These are phyloP conservation scores for Urocyon cinereoargenteus DNA, from an alignment of 2,797 vertebrate species.

Conservation along the genomic window DNA sequence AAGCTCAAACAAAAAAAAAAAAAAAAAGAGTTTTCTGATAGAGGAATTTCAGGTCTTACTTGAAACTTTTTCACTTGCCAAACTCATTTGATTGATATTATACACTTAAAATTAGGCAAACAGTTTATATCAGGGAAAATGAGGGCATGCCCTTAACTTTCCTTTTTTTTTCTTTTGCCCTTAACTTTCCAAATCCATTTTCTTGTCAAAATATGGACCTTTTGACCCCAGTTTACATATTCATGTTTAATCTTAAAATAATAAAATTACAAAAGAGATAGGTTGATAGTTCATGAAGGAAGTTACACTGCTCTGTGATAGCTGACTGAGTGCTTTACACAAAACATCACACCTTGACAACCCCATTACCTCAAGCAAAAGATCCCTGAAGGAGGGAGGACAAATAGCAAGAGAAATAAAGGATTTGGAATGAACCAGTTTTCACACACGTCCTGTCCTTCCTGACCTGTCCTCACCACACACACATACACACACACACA, in stretches of 20 bases:
- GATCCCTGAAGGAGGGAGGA: background rate
- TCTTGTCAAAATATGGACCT: slow-evolving; percentile 71
- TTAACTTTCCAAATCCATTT: slow-evolving; percentile 74
- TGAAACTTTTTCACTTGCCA: slow-evolving; percentile 60
- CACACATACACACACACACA: background rate
- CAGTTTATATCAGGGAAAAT: slow-evolving; percentile 60
- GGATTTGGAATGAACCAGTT: background rate
- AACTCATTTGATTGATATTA: slow-evolving; percentile 64
- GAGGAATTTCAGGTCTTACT: slow-evolving; percentile 36
- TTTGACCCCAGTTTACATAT: slow-evolving; percentile 76
- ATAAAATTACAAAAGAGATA: slow-evolving; percentile 63
- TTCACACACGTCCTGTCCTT: background rate
- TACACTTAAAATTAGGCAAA: slow-evolving; percentile 65
- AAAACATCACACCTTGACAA: slow-evolving; percentile 36
- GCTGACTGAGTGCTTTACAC: slow-evolving; percentile 28
- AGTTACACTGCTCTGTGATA: slow-evolving; percentile 42
- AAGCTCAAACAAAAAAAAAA: background rate
- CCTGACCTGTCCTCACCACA: background rate
- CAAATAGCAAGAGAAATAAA: background rate
- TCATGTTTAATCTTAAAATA: slow-evolving; percentile 78
- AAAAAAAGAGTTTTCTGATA: background rate
- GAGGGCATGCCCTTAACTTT: slow-evolving; percentile 73
- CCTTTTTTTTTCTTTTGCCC: background rate
- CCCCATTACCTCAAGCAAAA: background rate
- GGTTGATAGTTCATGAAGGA: slow-evolving; percentile 74